phyloP scores from a whole-genome alignment of 2,888 invertebrate species.

The Lissonota sp. region DNA sequence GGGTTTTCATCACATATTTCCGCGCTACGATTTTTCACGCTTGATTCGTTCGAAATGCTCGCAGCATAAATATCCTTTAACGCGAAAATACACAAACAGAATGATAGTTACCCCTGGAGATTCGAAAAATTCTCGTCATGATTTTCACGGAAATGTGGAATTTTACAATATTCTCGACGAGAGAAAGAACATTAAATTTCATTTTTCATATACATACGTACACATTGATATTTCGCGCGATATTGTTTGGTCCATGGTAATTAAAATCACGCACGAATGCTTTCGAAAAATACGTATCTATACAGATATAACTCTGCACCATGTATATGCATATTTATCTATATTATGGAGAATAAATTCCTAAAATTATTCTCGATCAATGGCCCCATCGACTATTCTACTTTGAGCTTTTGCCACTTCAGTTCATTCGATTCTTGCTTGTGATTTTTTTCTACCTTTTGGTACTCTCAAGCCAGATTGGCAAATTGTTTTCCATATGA shows the following conservation, averaged over 20 bases:
- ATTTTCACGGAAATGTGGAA: background rate
- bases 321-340: too few species aligned
- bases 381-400: too few species aligned
- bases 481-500: too few species aligned
- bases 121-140: conserved; percentile 14
- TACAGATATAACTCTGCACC: too few species aligned
- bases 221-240: conserved; percentile 26
- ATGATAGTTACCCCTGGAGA: background rate
- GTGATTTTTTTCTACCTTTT: too few species aligned
- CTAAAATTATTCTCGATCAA: too few species aligned
- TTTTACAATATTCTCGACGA: background rate
- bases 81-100: background rate
- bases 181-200: conserved; percentile 24
- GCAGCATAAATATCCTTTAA: conserved; percentile 14
- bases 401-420: too few species aligned
- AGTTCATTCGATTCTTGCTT: too few species aligned
- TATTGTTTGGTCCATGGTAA: conserved; percentile 14
- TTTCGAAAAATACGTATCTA: too few species aligned
- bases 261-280: background rate
- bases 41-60: background rate
- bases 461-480: too few species aligned
- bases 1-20: conserved; percentile 7
- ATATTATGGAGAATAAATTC: too few species aligned
- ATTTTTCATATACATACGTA: background rate
- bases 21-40: conserved; percentile 35